Evolutionary conservation across 2,888 invertebrate species (phyloP), one percentile per base, ranked within the genome.

Genomic region (Xylocampa areola): DNA sequence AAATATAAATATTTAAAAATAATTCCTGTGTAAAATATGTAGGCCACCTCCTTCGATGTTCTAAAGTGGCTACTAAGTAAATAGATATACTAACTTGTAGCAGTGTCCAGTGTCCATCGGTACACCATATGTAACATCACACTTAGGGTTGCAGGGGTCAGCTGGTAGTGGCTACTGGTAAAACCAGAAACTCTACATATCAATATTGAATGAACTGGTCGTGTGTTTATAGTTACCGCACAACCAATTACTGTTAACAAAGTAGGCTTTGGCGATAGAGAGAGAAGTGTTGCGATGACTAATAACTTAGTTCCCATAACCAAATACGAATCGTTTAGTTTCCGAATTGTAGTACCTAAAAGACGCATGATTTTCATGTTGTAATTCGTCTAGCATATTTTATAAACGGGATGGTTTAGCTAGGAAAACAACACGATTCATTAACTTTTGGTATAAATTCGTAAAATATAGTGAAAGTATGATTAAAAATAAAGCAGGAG

Each of bases 141-240:
- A 47, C 60, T 58, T 47, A 33, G 33, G 57, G 62, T 47, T 41
- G 45, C 51, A 55, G 47, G 29, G 68, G 55, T 67, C 68, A 66
- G 35, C 10, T 43, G 43, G 57, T 54, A 55, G 49, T 55, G 16
- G 43, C 65, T 62, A 30, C 65, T 37, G 55, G 62, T 50, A 55
- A 62, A 62, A 68, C 65, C 50, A 66, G 68, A 62, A 66, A 32
- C 62, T 47, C 68, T 67, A 48, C 62, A 55, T 67, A 44, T 62
- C 62, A 62, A 47, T 50, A 50, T 53, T 40, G 35, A 62, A 49
- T 33, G 37, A 43, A 50, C 45, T 25, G 37, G 41, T 55, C 41
- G 62, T 43, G 14, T 55, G 43, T 52, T 65, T 51, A 35, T 52
- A 44, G 29, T 67, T 54, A 60, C 61, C 44, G 54, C 44, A 25